Percentiles rank a stretch among this genome's conserved stretches.
These are phyloP conservation scores for Magallana nippona DNA, from an alignment of 2,888 invertebrate genomes.

Conservation along the genomic window DNA sequence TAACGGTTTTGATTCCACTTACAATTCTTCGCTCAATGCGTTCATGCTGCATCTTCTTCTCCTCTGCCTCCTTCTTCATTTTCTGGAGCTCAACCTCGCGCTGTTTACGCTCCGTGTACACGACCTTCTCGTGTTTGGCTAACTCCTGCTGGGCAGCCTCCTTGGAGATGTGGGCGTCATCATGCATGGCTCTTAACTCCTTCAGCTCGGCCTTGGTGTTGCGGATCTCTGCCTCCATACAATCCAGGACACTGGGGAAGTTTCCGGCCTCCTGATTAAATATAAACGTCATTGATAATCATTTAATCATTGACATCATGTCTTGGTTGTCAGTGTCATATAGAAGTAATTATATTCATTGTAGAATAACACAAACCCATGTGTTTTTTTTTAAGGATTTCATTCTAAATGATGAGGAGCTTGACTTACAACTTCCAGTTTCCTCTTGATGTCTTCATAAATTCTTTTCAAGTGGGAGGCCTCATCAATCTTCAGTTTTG, in stretches of 20 bases:
- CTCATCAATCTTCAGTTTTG: constrained; percentile 79
- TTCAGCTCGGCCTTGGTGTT: constrained; percentile 72
- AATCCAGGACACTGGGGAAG: constrained; percentile 77
- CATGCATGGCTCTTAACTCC: constrained; percentile 77
- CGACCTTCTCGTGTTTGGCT: constrained; percentile 76
- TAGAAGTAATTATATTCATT: too few relatives aligned
- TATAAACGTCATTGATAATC: background rate
- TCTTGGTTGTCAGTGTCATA: too few relatives aligned
- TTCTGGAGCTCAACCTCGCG: constrained; percentile 78
- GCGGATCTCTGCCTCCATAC: constrained; percentile 77
- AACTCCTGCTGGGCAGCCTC: constrained; percentile 77
- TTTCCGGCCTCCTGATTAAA: constrained; percentile 74
- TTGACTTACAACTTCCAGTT: constrained; percentile 73
- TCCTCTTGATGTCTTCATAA: constrained; percentile 78
- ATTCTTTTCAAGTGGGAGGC: constrained; percentile 79
- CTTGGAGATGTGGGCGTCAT: constrained; percentile 77
- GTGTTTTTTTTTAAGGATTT: too few relatives aligned
- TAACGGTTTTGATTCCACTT: constrained; percentile 48
- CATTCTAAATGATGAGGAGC: background rate
- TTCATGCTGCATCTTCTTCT: constrained; percentile 79
- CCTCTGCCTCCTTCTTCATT: constrained; percentile 80
- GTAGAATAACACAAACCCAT: too few relatives aligned
- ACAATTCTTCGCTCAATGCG: constrained; percentile 78
- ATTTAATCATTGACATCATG: background rate
- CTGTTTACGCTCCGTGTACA: constrained; percentile 77